Evolutionary conservation across 1,140 invertebrate genomes (phyloP).

Genomic region (Ceratosolen fusciceps): DNA sequence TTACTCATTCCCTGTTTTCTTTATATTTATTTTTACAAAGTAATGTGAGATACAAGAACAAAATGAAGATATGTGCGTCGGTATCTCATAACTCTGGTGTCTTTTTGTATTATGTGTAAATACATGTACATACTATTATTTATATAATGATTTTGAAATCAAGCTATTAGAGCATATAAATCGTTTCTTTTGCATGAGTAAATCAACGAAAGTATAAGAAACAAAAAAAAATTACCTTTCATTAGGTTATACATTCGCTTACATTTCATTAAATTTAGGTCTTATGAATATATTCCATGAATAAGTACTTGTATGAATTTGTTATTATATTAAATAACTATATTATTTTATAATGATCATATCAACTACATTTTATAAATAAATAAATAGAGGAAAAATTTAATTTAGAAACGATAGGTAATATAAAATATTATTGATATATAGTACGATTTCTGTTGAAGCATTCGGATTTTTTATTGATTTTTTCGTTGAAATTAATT

Average conservation of each 20-base stretch:
- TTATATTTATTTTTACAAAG: not conserved
- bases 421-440: no score
- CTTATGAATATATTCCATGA: not conserved
- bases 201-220: not conserved
- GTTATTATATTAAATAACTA: no score
- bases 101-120: not conserved
- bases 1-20: no score
- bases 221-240: not conserved
- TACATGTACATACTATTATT: not conserved
- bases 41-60: not conserved
- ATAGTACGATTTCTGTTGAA: no score
- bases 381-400: no score
- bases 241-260: no score
- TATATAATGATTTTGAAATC: not conserved
- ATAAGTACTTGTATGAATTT: not conserved
- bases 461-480: no score
- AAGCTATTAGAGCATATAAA: not conserved
- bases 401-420: no score
- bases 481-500: no score
- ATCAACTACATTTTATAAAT: no score
- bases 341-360: no score
- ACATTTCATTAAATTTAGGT: no score
- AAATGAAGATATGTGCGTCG: not conserved
- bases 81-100: not conserved
- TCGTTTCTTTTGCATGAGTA: constrained; percentile 7